phyloP scores from a whole-genome alignment of 1,140 invertebrate genomes.

The Stegodyphus dumicola region DNA sequence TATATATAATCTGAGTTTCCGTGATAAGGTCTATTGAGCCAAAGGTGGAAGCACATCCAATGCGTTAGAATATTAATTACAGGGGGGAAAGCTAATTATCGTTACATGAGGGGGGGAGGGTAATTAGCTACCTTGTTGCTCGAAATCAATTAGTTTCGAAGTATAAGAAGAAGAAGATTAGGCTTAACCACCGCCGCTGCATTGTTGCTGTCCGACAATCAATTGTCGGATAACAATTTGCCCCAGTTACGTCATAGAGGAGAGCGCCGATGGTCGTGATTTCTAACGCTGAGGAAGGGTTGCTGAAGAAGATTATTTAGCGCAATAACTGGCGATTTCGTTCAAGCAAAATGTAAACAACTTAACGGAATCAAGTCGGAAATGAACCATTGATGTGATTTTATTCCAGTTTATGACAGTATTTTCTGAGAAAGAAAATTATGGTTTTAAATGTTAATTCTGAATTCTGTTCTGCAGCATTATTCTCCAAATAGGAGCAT shows the following conservation, averaged over 20 bases:
- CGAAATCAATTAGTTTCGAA: slow-evolving; percentile 52
- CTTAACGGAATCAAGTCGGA: no score
- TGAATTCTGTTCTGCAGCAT: no score
- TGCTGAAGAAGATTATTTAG: neutral
- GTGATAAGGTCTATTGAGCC: slow-evolving; percentile 37
- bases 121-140: slow-evolving; percentile 56
- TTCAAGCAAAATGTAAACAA: neutral
- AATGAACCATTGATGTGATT: no score
- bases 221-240: slow-evolving; percentile 58
- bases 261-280: slow-evolving; percentile 4
- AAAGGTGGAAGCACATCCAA: slow-evolving; percentile 29
- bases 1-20: slow-evolving; percentile 29
- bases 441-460: no score
- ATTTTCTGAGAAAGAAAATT: no score
- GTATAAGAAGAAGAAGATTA: slow-evolving; percentile 53
- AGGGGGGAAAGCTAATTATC: slow-evolving; percentile 28
- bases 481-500: no score
- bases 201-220: slow-evolving; percentile 52
- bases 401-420: no score
- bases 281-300: neutral
- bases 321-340: neutral
- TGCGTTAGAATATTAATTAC: slow-evolving; percentile 49
- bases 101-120: slow-evolving; percentile 9
- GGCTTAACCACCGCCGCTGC: slow-evolving; percentile 32
- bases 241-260: slow-evolving; percentile 43